Base-by-base conservation (phyloP, 2,888 invertebrate genomes). In the Andrena flavipes region DNA sequence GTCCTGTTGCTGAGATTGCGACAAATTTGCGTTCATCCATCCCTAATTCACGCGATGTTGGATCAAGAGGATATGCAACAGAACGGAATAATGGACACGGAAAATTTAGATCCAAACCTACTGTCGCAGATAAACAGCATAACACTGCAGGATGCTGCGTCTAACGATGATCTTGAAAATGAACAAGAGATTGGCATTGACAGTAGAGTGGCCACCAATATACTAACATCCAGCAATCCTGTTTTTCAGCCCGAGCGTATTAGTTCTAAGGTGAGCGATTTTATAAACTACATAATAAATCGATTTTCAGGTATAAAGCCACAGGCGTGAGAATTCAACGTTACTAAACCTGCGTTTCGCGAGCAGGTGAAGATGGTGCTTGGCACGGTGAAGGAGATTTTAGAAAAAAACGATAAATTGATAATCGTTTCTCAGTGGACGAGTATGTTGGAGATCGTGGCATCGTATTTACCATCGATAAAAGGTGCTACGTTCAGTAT, bases 401-500 rank as follows among this genome's bases (percentile, higher is more conserved):
- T 94, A 26, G 78, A 87, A 0, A 91, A 88, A 90, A 94, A 94
- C 0, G 97, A 98, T 84, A 98, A 98, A 92, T 96, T 96, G 0
- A 96, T 98, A 6, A 95, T 99, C 5, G 98, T 99, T 0, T 99
- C 99, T 0, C 99, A 99, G 92, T 99, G 99, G 99, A 97, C 98
- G 0, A 95, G 96, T 0, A 96, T 98, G 90, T 94, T 99, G 7
- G 94, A 96, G 0, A 95, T 99, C 56, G 94, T 99, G 8, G 96
- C 96, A 49, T 90, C 92, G 0, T 96, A 97, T 92, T 94, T 99
- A 65, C 93, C 94, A 20, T 93, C 95, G 0, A 94, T 97, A 6
- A 90, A 94, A 30, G 96, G 95, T 88, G 95, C 96, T 0, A 95
- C 96, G 1, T 92, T 87, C 69, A 84, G 76, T 2, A 85, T 84